Percentiles rank a stretch among this genome's conserved stretches.
Evolutionary conservation across 2,888 invertebrate genomes (phyloP).

Genomic region (Liopterus haemorrhoidalis): DNA sequence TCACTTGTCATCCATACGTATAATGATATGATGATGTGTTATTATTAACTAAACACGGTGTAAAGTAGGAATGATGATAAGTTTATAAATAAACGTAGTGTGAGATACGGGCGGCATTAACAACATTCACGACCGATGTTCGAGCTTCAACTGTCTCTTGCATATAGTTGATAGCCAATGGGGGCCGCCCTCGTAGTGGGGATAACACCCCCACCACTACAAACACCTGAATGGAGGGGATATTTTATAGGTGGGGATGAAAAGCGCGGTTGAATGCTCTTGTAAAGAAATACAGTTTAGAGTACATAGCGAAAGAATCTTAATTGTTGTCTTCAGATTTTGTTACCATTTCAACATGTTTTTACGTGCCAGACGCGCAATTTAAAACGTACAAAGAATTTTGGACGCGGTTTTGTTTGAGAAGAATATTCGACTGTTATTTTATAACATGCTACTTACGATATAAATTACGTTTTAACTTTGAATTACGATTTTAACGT

Average conservation of each 20-base stretch:
- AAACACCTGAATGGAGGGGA: conserved; percentile 41
- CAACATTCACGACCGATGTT: conserved; percentile 46
- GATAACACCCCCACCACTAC: conserved; percentile 41
- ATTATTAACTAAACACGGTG: too few species aligned
- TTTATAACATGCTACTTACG: too few species aligned
- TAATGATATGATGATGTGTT: too few species aligned
- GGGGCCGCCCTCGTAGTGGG: conserved; percentile 36
- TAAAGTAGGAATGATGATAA: too few species aligned
- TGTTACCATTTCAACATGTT: too few species aligned
- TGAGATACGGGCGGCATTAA: conserved; percentile 40
- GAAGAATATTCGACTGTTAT: too few species aligned
- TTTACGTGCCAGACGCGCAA: too few species aligned
- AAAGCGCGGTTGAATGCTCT: conserved; percentile 6
- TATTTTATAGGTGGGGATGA: conserved; percentile 1
- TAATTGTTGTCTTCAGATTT: conserved; percentile 25
- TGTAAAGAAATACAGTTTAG: conserved; percentile 7
- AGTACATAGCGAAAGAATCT: conserved; percentile 21
- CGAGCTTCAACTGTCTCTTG: conserved; percentile 47
- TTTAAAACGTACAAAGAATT: too few species aligned
- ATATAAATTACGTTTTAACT: too few species aligned
- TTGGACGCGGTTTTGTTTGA: too few species aligned
- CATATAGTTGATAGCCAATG: conserved; percentile 47
- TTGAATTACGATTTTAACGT: too few species aligned
- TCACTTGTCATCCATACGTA: too few species aligned
- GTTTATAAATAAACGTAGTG: conserved; percentile 19